These are phyloP conservation scores for Epicampocera succincta DNA, from an alignment of 2,888 invertebrate species.

Conservation along the genomic window DNA sequence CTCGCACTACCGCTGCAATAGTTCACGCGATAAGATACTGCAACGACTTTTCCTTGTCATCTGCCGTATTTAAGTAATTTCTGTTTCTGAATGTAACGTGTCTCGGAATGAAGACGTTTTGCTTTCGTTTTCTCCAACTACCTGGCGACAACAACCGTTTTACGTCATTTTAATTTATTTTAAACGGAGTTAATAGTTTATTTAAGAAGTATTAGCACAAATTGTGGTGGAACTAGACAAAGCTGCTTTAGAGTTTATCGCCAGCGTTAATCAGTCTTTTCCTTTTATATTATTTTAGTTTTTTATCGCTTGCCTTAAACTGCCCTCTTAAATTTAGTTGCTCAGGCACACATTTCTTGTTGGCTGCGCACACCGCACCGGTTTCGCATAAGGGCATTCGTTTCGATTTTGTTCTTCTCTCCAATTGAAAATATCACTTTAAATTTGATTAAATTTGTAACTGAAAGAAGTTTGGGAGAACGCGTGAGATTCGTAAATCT, in stretches of 20 bases:
- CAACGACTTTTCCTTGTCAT: background rate
- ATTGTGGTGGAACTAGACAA: conserved; percentile 39
- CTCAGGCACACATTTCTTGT: conserved; percentile 26
- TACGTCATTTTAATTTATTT: conserved; percentile 43
- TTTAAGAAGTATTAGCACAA: conserved; percentile 38
- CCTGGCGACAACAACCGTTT: conserved; percentile 41
- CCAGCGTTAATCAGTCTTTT: conserved; percentile 46
- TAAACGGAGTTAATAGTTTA: conserved; percentile 42
- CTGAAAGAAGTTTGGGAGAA: too few species aligned
- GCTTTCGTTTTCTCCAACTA: background rate
- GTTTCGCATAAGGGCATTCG: background rate
- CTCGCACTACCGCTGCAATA: background rate
- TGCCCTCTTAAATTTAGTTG: conserved; percentile 31
- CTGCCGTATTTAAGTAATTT: background rate
- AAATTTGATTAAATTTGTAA: background rate
- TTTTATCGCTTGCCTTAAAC: conserved; percentile 54
- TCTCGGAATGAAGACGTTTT: conserved; percentile 34
- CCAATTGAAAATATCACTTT: too few species aligned
- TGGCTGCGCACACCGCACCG: conserved; percentile 5
- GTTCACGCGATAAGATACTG: background rate
- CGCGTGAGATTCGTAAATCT: too few species aligned
- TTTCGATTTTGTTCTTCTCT: too few species aligned
- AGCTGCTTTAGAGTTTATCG: conserved; percentile 47
- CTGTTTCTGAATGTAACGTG: conserved; percentile 16
- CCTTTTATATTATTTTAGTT: conserved; percentile 1